Evolutionary conservation across 53 echinoderm and acorn worm species (phyloP).

Genomic region (Mesocentrotus franciscanus): DNA sequence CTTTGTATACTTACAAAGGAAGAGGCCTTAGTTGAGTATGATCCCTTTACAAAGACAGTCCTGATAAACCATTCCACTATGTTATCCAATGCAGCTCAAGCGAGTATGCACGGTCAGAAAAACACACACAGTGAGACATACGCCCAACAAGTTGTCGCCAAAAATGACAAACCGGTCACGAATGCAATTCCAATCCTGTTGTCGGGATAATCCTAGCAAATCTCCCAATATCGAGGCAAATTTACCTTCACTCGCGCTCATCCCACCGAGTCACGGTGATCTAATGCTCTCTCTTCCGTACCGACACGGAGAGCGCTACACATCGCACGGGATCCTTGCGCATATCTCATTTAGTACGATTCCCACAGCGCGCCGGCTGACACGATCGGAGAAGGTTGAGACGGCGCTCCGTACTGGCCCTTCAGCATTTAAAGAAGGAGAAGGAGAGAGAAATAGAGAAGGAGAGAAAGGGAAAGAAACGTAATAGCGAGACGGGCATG

Average conservation of each 20-base stretch:
- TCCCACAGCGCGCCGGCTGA: neutral
- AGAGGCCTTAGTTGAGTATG: neutral
- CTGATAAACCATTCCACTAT: neutral
- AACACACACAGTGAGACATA: neutral
- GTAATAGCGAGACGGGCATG: neutral
- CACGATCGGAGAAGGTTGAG: neutral
- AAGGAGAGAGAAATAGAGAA: neutral
- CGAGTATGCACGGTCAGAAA: neutral
- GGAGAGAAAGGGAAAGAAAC: neutral
- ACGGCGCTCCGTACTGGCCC: neutral
- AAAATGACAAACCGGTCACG: constrained; percentile 49
- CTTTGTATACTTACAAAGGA: neutral
- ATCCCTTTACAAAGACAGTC: neutral
- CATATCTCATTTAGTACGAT: neutral
- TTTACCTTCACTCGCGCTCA: neutral
- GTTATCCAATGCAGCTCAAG: neutral
- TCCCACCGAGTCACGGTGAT: constrained; percentile 1
- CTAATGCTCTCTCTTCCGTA: neutral
- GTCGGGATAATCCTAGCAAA: constrained; percentile 47
- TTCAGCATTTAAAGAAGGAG: neutral
- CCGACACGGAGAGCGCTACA: neutral
- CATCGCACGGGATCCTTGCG: constrained; percentile 13
- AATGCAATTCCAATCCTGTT: constrained; percentile 47
- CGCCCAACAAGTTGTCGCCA: constrained; percentile 46
- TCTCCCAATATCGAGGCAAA: constrained; percentile 51